phyloP scores from a whole-genome alignment of 2,113 vertebrate genomes.

The Dromas ardeola region DNA sequence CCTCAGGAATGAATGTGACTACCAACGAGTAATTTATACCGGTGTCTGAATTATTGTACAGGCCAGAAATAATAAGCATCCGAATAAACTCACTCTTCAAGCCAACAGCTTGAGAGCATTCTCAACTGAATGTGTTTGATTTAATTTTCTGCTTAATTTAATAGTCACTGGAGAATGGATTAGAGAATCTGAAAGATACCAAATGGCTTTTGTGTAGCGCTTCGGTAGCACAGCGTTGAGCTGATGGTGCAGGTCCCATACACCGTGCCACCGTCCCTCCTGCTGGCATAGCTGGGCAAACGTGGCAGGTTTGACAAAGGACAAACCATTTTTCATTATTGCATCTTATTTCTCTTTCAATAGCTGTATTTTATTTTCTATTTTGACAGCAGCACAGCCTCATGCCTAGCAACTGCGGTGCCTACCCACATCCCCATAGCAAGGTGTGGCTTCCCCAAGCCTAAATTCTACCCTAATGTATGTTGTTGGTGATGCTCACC shows the following conservation, averaged over 20 bases:
- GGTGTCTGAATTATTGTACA: slow-evolving; percentile 8
- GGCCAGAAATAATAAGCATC: slow-evolving; percentile 54
- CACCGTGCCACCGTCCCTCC: not conserved
- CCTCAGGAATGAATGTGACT: not conserved
- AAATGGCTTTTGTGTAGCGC: not conserved
- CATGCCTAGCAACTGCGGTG: not conserved
- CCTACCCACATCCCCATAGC: not conserved
- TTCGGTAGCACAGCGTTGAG: not conserved
- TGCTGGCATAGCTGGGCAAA: not conserved
- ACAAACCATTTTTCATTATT: not conserved
- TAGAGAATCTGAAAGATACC: not conserved
- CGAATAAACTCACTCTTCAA: slow-evolving; percentile 11
- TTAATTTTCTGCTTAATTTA: slow-evolving; percentile 34
- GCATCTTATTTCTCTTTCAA: not conserved
- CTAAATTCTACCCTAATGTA: not conserved
- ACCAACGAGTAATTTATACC: not conserved
- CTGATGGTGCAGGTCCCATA: not conserved
- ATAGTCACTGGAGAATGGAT: not conserved
- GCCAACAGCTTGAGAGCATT: slow-evolving; percentile 11
- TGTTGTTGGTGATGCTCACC: not conserved
- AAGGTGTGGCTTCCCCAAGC: not conserved
- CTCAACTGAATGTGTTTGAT: not conserved
- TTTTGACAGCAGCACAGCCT: not conserved
- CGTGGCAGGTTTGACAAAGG: not conserved
- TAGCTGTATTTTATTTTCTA: not conserved